phyloP scores from a whole-genome alignment of 30 jellyfish, hydroid and myxozoan species.

The Cassiopea xamachana region DNA sequence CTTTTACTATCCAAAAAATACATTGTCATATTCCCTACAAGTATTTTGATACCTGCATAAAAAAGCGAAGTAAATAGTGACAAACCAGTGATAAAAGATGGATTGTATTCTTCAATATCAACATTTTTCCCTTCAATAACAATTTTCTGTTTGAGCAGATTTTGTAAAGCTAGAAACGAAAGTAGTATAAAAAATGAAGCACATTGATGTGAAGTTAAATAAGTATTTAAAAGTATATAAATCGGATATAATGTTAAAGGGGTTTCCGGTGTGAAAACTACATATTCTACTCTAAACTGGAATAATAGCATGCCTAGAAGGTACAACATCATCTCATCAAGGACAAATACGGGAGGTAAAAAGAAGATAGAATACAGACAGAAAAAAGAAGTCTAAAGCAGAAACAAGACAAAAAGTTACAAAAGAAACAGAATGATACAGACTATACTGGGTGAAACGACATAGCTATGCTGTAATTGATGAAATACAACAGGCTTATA shows the following conservation, averaged over 20 bases:
- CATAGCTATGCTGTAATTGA: too few relatives aligned
- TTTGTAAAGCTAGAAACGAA: neutral
- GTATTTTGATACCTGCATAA: too few relatives aligned
- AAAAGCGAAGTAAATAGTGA: neutral
- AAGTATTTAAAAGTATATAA: too few relatives aligned
- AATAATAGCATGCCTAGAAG: too few relatives aligned
- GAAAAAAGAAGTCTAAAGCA: too few relatives aligned
- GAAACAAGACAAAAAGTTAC: too few relatives aligned
- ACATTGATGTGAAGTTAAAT: neutral
- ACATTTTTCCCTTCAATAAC: neutral
- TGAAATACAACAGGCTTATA: neutral
- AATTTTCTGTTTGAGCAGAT: neutral
- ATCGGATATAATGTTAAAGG: too few relatives aligned
- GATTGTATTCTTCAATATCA: constrained; percentile 1
- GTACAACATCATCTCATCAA: neutral
- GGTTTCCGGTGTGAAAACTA: too few relatives aligned
- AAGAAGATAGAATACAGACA: neutral
- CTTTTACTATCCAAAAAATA: too few relatives aligned
- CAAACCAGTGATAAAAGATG: constrained; percentile 10
- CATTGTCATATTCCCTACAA: too few relatives aligned
- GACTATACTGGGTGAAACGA: neutral
- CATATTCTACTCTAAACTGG: too few relatives aligned
- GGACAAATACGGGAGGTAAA: neutral
- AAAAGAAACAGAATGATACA: neutral
- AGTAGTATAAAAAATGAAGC: neutral